Conservation (phyloP, 2,797 vertebrate genomes). For the Sebastes vulpes region DNA sequence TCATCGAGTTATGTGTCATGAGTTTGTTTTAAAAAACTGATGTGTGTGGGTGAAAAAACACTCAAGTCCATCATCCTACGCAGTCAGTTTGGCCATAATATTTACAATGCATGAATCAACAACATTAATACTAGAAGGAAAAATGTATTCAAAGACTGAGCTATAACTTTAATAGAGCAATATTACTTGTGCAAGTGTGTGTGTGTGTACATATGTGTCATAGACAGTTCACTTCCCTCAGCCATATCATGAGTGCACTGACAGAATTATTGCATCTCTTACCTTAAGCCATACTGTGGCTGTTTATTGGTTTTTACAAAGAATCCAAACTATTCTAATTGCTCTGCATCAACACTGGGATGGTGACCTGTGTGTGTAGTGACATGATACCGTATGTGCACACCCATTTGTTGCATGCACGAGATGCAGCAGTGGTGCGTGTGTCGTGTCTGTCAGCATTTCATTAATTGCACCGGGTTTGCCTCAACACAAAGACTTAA, state of each 20-base stretch:
- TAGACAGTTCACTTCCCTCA: slow-evolving; percentile 16
- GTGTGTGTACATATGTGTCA: slow-evolving; percentile 34
- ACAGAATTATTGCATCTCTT: slow-evolving; percentile 17
- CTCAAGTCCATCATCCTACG: slow-evolving; percentile 51
- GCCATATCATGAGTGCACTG: slow-evolving; percentile 7
- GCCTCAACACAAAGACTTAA: slow-evolving; percentile 44
- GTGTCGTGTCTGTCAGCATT: slow-evolving; percentile 62
- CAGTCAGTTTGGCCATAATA: slow-evolving; percentile 72
- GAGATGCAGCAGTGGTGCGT: slow-evolving; percentile 28
- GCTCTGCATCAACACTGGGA: slow-evolving; percentile 9
- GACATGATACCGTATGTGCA: not conserved
- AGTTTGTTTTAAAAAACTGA: slow-evolving; percentile 50
- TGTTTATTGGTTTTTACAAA: slow-evolving; percentile 25
- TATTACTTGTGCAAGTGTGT: slow-evolving; percentile 14
- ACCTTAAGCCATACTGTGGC: slow-evolving; percentile 10
- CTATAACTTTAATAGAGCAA: slow-evolving; percentile 37
- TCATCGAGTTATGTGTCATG: slow-evolving; percentile 65
- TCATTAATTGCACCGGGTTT: slow-evolving; percentile 56
- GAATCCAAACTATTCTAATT: slow-evolving; percentile 35
- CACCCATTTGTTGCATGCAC: slow-evolving; percentile 31
- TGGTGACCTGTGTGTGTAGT: not conserved
- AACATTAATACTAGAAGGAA: slow-evolving; percentile 41
- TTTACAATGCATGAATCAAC: slow-evolving; percentile 74
- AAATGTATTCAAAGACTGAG: slow-evolving; percentile 38
- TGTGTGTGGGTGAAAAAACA: slow-evolving; percentile 55